Conservation (phyloP, 1,140 invertebrate genomes). For the Heliothis subflexa region DNA sequence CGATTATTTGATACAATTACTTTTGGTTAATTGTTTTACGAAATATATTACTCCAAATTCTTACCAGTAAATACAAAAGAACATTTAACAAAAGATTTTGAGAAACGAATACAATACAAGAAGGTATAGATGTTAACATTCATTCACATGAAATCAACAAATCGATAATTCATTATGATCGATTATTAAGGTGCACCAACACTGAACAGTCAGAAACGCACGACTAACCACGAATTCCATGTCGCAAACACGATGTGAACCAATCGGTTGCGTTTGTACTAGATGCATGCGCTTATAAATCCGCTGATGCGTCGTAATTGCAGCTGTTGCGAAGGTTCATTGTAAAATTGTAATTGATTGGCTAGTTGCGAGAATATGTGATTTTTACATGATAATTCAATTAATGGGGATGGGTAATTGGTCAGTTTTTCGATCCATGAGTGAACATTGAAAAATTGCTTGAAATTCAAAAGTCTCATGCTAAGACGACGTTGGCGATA, state of each 20-base stretch:
- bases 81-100: background rate
- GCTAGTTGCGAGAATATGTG: constrained; percentile 30
- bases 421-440: constrained; percentile 1
- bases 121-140: background rate
- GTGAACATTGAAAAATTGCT: background rate
- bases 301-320: constrained; percentile 45
- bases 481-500: too few species aligned
- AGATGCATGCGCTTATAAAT: constrained; percentile 46
- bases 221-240: constrained; percentile 42
- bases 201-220: constrained; percentile 38
- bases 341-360: constrained; percentile 26
- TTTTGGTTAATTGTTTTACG: constrained; percentile 4
- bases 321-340: constrained; percentile 38
- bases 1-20: background rate
- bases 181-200: constrained; percentile 38
- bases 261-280: constrained; percentile 45
- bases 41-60: background rate
- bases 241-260: constrained; percentile 41
- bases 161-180: constrained; percentile 34
- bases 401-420: constrained; percentile 17
- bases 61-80: background rate
- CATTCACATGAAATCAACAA: constrained; percentile 13
- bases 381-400: constrained; percentile 29
- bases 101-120: background rate
- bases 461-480: too few species aligned